These are phyloP conservation scores for Notodromas monacha DNA, from an alignment of 2,888 invertebrate genomes.

Conservation along the genomic window DNA sequence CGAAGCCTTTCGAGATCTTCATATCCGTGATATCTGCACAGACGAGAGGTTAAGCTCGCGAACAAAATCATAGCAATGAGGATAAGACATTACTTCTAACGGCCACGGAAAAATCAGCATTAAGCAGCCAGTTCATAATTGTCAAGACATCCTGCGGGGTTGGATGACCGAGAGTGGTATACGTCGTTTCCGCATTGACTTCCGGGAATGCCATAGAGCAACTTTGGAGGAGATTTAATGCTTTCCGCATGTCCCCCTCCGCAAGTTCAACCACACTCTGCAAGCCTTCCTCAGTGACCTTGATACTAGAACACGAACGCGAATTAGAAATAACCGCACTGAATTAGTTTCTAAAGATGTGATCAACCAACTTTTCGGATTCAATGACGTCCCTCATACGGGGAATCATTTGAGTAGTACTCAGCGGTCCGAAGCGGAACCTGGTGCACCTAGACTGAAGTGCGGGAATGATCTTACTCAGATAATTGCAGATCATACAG, in stretches of 20 bases:
- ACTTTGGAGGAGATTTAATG: slow-evolving; percentile 81
- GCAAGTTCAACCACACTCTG: slow-evolving; percentile 58
- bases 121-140: slow-evolving; percentile 54
- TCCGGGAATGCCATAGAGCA: slow-evolving; percentile 64
- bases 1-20: slow-evolving; percentile 59
- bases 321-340: slow-evolving; percentile 1
- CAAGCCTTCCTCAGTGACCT: slow-evolving; percentile 53
- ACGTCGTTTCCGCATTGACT: slow-evolving; percentile 65
- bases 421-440: slow-evolving; percentile 72
- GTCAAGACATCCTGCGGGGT: slow-evolving; percentile 51
- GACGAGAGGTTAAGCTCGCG: no score
- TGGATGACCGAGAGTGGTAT: slow-evolving; percentile 88
- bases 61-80: slow-evolving; percentile 8
- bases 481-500: slow-evolving; percentile 92
- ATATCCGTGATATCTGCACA: slow-evolving; percentile 30
- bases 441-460: slow-evolving; percentile 88
- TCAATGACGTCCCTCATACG: slow-evolving; percentile 48
- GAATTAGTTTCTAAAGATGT: slow-evolving; percentile 6
- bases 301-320: slow-evolving; percentile 29
- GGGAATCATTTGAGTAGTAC: slow-evolving; percentile 53
- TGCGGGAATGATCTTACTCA: slow-evolving; percentile 93
- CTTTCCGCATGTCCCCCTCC: slow-evolving; percentile 89
- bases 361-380: slow-evolving; percentile 36
- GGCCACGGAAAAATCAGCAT: slow-evolving; percentile 34
- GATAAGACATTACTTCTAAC: slow-evolving; percentile 51